Percentiles rank a stretch among this genome's conserved stretches.
These are phyloP conservation scores for Sapayoa aenigma DNA, from an alignment of 2,113 vertebrate genomes.

Conservation along the genomic window DNA sequence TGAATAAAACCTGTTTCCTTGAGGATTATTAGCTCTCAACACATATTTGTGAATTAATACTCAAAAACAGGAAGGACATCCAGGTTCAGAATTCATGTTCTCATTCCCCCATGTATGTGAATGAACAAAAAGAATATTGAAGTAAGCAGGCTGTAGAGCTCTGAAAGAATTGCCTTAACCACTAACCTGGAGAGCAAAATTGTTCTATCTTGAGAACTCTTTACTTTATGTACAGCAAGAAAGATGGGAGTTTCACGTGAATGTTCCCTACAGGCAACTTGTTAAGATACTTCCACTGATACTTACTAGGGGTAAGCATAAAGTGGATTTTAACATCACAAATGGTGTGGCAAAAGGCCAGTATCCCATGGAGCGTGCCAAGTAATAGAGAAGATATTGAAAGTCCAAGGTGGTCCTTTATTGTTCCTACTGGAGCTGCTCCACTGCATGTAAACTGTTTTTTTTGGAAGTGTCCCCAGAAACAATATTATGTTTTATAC, in stretches of 20 bases:
- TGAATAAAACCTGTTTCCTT: neutral
- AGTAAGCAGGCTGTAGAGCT: neutral
- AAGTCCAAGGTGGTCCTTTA: neutral
- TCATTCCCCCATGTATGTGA: neutral
- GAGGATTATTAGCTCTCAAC: neutral
- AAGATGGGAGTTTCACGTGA: neutral
- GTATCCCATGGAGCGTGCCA: neutral
- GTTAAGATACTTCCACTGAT: neutral
- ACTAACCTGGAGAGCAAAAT: neutral
- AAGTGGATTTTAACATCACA: neutral
- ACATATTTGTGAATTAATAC: neutral
- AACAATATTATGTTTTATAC: neutral
- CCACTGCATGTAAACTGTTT: neutral
- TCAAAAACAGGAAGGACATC: neutral
- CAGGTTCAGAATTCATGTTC: neutral
- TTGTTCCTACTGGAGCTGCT: neutral
- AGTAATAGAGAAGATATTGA: neutral
- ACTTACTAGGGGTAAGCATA: neutral
- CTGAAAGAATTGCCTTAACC: neutral
- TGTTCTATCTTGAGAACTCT: neutral
- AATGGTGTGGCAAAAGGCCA: neutral
- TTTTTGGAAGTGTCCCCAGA: neutral
- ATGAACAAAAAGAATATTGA: neutral
- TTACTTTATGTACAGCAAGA: neutral
- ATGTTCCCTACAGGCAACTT: neutral